Evolutionary conservation across 2,888 invertebrate species (phyloP).

Genomic region (Bembecia ichneumoniformis): DNA sequence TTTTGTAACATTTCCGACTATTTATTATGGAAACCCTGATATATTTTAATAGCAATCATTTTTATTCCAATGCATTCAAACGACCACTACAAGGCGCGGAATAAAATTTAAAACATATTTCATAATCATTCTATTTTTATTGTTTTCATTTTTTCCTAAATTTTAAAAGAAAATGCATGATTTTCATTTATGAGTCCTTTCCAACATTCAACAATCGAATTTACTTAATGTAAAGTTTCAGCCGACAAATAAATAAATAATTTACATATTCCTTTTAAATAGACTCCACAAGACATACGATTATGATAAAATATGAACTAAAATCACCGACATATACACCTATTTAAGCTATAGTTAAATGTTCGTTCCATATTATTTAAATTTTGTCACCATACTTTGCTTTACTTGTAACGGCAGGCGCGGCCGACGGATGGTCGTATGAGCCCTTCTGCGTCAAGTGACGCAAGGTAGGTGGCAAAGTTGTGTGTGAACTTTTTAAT

Average conservation of each 20-base stretch:
- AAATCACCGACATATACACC: conserved; percentile 25
- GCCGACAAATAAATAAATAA: background rate
- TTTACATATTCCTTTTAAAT: too few relatives aligned
- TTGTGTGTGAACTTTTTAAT: background rate
- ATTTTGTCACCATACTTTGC: conserved; percentile 64
- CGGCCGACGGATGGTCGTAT: conserved; percentile 18
- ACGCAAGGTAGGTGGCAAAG: background rate
- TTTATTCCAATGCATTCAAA: too few relatives aligned
- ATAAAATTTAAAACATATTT: too few relatives aligned
- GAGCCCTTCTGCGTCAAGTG: conserved; percentile 3
- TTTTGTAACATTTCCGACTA: too few relatives aligned
- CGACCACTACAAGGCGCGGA: too few relatives aligned
- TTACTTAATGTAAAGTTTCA: too few relatives aligned
- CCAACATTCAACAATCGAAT: background rate
- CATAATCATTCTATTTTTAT: background rate
- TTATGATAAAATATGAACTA: conserved; percentile 26
- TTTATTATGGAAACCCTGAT: too few relatives aligned
- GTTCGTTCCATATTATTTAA: conserved; percentile 17
- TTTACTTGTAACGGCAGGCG: conserved; percentile 27
- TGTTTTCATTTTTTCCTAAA: conserved; percentile 33
- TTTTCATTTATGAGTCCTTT: conserved; percentile 15
- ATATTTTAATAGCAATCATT: too few relatives aligned
- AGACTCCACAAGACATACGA: conserved; percentile 1
- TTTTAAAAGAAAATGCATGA: conserved; percentile 59
- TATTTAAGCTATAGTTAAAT: conserved; percentile 18